These are phyloP conservation scores for Nephrocerus scutellatus DNA, from an alignment of 2,888 invertebrate species.

Conservation along the genomic window DNA sequence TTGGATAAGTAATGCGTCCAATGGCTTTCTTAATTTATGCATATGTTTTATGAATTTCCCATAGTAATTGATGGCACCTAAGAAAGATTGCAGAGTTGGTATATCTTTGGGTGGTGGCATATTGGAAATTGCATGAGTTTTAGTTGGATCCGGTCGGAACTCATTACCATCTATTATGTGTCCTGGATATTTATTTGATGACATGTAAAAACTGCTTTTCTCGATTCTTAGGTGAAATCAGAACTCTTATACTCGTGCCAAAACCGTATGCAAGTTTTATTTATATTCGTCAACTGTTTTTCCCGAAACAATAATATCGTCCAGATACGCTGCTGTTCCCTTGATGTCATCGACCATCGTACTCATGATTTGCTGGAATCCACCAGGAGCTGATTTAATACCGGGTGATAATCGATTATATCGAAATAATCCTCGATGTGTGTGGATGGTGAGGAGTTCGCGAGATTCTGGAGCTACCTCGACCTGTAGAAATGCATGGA, in stretches of 20 bases:
- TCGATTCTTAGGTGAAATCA: constrained; percentile 14
- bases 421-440: constrained; percentile 17
- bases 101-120: constrained; percentile 16
- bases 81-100: constrained; percentile 13
- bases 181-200: constrained; percentile 15
- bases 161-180: constrained; percentile 13
- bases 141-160: constrained; percentile 11
- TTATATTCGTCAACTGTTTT: constrained; percentile 15
- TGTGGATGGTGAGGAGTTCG: constrained; percentile 19
- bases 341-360: constrained; percentile 15
- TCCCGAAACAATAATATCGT: constrained; percentile 19
- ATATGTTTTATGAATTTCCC: constrained; percentile 17
- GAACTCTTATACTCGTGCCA: constrained; percentile 12
- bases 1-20: constrained; percentile 14
- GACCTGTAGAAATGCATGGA: constrained; percentile 23
- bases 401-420: constrained; percentile 20
- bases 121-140: constrained; percentile 9
- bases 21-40: constrained; percentile 10
- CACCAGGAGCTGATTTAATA: constrained; percentile 23
- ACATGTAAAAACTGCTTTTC: constrained; percentile 17
- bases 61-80: constrained; percentile 17
- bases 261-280: constrained; percentile 4
- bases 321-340: constrained; percentile 14
- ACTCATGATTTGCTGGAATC: constrained; percentile 21
- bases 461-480: constrained; percentile 20